These are phyloP conservation scores for Gallinago stenura DNA, from an alignment of 2,797 vertebrate genomes.

Conservation along the genomic window DNA sequence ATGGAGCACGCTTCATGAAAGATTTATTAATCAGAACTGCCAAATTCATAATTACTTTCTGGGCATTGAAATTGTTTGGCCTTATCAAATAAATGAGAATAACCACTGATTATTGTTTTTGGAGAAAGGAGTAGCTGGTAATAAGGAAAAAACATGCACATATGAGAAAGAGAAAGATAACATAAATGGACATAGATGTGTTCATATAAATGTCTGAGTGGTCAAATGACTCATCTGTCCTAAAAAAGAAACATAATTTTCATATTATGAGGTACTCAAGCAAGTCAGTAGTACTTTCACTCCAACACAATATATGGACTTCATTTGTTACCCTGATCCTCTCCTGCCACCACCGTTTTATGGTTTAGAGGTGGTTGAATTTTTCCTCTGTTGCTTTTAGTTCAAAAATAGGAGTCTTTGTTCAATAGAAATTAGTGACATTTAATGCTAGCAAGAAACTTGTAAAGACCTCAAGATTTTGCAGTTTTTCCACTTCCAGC, in stretches of 20 bases:
- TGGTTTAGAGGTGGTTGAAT: neutral
- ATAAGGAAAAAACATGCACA: neutral
- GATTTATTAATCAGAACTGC: slow-evolving; percentile 66
- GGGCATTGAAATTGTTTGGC: slow-evolving; percentile 54
- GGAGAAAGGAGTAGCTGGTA: slow-evolving; percentile 28
- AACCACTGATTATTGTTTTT: slow-evolving; percentile 51
- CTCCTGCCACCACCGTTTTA: neutral
- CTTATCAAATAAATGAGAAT: slow-evolving; percentile 55
- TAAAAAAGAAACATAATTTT: slow-evolving; percentile 32
- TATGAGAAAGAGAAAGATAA: slow-evolving; percentile 7
- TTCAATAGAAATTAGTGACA: neutral
- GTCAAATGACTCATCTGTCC: slow-evolving; percentile 38
- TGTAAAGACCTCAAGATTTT: neutral
- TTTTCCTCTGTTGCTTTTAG: neutral
- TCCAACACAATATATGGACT: neutral
- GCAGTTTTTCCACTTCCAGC: neutral
- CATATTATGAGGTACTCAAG: neutral
- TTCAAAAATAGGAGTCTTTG: neutral
- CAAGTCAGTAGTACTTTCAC: slow-evolving; percentile 7
- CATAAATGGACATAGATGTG: slow-evolving; percentile 1
- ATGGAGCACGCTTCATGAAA: slow-evolving; percentile 25
- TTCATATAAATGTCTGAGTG: slow-evolving; percentile 28
- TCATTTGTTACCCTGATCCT: slow-evolving; percentile 11
- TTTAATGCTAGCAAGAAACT: neutral
- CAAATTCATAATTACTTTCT: slow-evolving; percentile 65